phyloP scores from a whole-genome alignment of 2,888 invertebrate species.

The Tenthredo distinguenda region DNA sequence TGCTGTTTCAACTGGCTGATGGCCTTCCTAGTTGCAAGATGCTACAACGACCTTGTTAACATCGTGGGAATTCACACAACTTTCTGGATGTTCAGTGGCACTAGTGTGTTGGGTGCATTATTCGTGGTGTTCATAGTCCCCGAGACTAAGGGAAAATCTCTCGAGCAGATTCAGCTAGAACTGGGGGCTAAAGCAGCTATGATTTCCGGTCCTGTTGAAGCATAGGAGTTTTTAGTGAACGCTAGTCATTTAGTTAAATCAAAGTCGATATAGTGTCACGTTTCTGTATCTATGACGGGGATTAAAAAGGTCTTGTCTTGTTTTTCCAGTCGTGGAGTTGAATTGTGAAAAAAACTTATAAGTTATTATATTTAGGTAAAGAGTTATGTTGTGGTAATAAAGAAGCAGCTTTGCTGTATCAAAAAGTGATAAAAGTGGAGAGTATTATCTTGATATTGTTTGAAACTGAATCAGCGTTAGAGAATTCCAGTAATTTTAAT shows the following conservation, averaged over 20 bases:
- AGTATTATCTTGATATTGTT: background rate
- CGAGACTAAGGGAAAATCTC: constrained; percentile 79
- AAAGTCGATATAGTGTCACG: background rate
- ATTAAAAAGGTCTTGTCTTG: background rate
- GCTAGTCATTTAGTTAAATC: background rate
- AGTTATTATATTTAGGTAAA: background rate
- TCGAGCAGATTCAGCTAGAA: constrained; percentile 78
- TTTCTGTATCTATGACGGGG: background rate
- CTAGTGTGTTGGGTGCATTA: constrained; percentile 83
- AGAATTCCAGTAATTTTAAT: background rate
- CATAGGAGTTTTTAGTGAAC: background rate
- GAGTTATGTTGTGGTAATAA: too few species aligned
- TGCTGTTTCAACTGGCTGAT: constrained; percentile 91
- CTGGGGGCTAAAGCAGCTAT: constrained; percentile 62
- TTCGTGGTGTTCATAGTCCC: constrained; percentile 86
- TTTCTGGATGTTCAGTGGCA: constrained; percentile 87
- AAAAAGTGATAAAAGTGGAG: background rate
- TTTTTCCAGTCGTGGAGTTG: background rate
- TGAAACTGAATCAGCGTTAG: background rate
- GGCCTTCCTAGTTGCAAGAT: constrained; percentile 89
- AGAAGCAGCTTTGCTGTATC: background rate
- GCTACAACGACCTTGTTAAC: constrained; percentile 82
- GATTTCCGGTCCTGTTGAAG: background rate
- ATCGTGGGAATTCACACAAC: constrained; percentile 83
- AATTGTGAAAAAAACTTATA: background rate